phyloP scores from a whole-genome alignment of 2,797 vertebrate genomes.

The Tadarida brasiliensis region DNA sequence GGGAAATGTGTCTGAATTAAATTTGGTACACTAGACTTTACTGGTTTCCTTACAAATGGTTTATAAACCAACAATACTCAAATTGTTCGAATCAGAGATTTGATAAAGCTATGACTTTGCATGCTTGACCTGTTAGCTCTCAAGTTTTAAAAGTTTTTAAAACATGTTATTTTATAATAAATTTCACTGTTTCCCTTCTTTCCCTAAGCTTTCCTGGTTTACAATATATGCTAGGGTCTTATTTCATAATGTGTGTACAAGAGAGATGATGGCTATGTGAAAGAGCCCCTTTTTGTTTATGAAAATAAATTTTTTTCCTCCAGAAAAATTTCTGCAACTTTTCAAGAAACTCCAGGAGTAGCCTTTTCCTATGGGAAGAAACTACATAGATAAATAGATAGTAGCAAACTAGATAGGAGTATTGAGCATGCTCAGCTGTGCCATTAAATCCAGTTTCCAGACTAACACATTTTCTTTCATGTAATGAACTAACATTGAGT shows the following conservation, averaged over 20 bases:
- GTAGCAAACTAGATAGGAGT: constrained; percentile 1
- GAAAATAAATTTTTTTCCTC: neutral
- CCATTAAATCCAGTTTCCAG: constrained; percentile 56
- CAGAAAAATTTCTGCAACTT: constrained; percentile 65
- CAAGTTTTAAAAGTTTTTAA: constrained; percentile 75
- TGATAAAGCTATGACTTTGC: neutral
- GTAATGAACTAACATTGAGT: constrained; percentile 59
- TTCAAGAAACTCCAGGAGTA: constrained; percentile 49
- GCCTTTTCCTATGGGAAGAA: constrained; percentile 37
- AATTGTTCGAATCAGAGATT: constrained; percentile 71
- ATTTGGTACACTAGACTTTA: constrained; percentile 4
- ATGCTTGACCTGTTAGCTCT: constrained; percentile 68
- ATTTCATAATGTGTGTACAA: constrained; percentile 69
- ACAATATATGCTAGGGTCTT: constrained; percentile 67
- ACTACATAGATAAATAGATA: constrained; percentile 55
- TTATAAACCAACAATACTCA: constrained; percentile 75
- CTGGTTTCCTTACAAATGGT: constrained; percentile 58
- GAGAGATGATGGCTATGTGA: constrained; percentile 61
- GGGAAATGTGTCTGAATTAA: constrained; percentile 72
- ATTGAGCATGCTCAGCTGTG: constrained; percentile 50
- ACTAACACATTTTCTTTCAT: constrained; percentile 55
- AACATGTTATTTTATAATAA: constrained; percentile 79
- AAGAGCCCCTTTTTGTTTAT: constrained; percentile 54
- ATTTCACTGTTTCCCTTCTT: constrained; percentile 63
- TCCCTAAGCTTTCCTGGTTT: constrained; percentile 69